Evolutionary conservation across 2,113 vertebrate genomes (phyloP).

Genomic region (Cyphomyrus discorhynchus): DNA sequence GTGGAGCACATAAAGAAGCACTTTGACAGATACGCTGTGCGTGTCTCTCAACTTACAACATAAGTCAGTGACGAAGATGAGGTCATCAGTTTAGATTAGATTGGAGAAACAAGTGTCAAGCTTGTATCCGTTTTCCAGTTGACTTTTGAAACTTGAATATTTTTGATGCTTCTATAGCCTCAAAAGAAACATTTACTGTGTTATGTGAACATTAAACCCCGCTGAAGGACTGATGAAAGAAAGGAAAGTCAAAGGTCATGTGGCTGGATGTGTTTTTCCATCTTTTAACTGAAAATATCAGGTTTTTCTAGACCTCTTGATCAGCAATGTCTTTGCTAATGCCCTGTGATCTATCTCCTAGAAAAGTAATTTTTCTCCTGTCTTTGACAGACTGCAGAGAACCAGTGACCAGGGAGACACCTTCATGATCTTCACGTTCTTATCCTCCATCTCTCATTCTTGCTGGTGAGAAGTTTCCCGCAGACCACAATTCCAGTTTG

Average conservation of each 20-base stretch:
- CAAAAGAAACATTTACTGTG: neutral
- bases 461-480: neutral
- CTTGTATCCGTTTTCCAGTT: conserved; percentile 8
- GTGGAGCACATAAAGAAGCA: conserved; percentile 1
- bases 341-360: neutral
- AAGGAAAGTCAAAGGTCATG: neutral
- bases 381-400: neutral
- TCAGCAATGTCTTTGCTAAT: neutral
- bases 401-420: neutral
- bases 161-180: neutral
- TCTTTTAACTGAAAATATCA: neutral
- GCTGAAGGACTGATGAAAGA: neutral
- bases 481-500: neutral
- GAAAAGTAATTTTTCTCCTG: neutral
- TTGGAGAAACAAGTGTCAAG: conserved; percentile 27
- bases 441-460: neutral
- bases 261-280: neutral
- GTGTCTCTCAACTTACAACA: conserved; percentile 16
- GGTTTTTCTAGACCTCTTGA: neutral
- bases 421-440: neutral
- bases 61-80: conserved; percentile 50
- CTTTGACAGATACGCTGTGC: neutral
- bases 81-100: conserved; percentile 35
- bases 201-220: neutral
- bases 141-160: neutral